These are phyloP conservation scores for Bathynomus jamesi DNA, from an alignment of 1,140 invertebrate species.

Conservation along the genomic window DNA sequence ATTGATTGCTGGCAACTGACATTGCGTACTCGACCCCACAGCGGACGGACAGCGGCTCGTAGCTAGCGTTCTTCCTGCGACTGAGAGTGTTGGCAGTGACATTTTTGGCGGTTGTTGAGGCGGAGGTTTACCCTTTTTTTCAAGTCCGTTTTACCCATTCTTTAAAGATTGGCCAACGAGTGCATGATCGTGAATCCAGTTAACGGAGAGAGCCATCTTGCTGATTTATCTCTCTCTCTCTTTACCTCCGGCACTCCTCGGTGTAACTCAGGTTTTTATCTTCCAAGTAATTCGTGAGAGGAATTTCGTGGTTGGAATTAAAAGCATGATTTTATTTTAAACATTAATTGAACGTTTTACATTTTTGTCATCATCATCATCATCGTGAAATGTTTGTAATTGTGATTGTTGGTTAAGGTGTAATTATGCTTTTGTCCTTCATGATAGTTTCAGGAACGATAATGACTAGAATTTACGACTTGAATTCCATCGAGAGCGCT, in stretches of 20 bases:
- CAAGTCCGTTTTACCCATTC: background rate
- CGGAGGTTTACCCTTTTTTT: too few species aligned
- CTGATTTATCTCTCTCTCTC: background rate
- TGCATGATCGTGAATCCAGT: background rate
- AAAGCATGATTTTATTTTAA: too few species aligned
- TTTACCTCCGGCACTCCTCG: background rate
- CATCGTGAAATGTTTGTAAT: background rate
- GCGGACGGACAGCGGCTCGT: background rate
- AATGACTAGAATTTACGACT: background rate
- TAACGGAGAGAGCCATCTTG: background rate
- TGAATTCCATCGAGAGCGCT: background rate
- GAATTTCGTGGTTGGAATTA: background rate
- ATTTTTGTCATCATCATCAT: background rate
- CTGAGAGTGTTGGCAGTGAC: background rate
- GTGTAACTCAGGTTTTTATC: background rate
- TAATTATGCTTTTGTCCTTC: background rate
- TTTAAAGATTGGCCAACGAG: background rate
- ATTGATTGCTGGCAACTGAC: background rate
- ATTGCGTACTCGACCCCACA: background rate
- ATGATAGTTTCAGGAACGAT: background rate
- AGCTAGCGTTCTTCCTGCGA: background rate
- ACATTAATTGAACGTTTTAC: too few species aligned
- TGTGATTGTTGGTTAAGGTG: background rate
- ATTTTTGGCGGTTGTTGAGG: background rate
- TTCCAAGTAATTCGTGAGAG: background rate